phyloP scores from a whole-genome alignment of 2,113 vertebrate species.

The Tragelaphus scriptus region DNA sequence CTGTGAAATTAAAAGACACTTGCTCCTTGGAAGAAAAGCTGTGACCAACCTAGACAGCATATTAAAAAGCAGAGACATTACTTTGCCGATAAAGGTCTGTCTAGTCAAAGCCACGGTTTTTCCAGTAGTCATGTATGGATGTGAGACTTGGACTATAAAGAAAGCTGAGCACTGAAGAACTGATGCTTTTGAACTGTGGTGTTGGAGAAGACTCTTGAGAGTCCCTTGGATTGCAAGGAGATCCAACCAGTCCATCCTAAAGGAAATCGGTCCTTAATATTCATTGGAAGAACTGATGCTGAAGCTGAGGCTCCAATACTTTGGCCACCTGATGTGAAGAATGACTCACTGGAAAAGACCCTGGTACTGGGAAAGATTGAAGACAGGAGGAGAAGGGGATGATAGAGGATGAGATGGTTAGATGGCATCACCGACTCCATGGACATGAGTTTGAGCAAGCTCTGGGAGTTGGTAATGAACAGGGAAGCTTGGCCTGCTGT shows the following conservation, averaged over 20 bases:
- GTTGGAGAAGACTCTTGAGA: background rate
- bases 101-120: background rate
- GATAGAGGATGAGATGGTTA: background rate
- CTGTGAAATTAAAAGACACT: background rate
- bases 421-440: background rate
- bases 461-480: background rate
- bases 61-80: background rate
- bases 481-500: background rate
- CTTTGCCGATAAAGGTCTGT: background rate
- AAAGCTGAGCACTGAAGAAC: background rate
- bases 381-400: background rate
- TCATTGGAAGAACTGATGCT: background rate
- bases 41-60: background rate
- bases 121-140: background rate
- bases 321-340: background rate
- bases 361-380: background rate
- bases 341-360: background rate
- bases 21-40: background rate
- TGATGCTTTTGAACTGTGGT: background rate
- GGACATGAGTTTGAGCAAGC: background rate
- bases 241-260: background rate
- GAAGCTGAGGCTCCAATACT: background rate
- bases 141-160: background rate
- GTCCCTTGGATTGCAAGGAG: background rate
- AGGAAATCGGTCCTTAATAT: background rate